Evolutionary conservation across 2,113 vertebrate genomes (phyloP).

Genomic region (Chelonoidis abingdonii): DNA sequence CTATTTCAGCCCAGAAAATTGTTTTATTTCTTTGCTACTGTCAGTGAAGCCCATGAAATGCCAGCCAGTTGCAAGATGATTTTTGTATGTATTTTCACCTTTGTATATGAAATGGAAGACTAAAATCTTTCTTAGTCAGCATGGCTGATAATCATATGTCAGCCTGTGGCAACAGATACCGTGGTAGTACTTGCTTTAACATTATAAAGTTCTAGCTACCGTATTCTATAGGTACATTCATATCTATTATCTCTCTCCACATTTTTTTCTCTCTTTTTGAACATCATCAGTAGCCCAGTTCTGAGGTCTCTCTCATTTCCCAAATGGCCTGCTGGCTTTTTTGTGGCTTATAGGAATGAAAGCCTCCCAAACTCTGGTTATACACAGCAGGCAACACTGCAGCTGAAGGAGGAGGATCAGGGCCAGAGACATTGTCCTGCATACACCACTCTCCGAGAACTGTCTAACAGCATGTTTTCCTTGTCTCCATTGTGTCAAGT

Average conservation of each 20-base stretch:
- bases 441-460: not conserved
- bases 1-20: not conserved
- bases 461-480: not conserved
- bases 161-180: not conserved
- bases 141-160: not conserved
- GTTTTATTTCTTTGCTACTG: not conserved
- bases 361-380: constrained; percentile 21
- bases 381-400: constrained; percentile 30
- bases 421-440: not conserved
- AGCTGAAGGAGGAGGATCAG: constrained; percentile 13
- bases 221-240: not conserved
- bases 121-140: not conserved
- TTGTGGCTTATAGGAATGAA: not conserved
- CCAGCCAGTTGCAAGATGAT: not conserved
- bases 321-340: constrained; percentile 2
- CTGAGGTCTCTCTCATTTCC: constrained; percentile 5
- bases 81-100: not conserved
- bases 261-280: not conserved
- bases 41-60: not conserved
- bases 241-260: not conserved
- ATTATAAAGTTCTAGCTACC: not conserved
- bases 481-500: constrained; percentile 3
- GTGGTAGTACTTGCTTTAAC: rapidly evolving
- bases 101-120: not conserved
- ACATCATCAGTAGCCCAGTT: not conserved